Evolutionary conservation across 2,888 invertebrate genomes (phyloP), one percentile per base, ranked within the genome.

Genomic region (Acrobasis consociella): DNA sequence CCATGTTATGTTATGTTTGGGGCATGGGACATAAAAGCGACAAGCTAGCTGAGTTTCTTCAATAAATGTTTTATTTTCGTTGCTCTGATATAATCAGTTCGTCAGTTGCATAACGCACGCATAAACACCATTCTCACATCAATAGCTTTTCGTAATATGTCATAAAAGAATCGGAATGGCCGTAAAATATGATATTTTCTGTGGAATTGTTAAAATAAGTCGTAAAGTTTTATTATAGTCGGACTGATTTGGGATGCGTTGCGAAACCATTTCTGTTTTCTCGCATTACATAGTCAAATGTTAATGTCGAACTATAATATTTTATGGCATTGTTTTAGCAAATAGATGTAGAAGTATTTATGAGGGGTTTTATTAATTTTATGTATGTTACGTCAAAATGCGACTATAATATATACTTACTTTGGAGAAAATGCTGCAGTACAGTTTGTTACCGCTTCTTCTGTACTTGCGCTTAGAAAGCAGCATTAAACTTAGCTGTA

Each of bases 121-220:
- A 52, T 62, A 49, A 31, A 61, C 50, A 60, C 62, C 16, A 49
- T 62, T 62, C 49, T 62, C 53, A 55, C 55, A 53, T 61, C 53
- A 56, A 62, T 56, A 49, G 46, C 55, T 62, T n/a, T 38, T 37
- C 62, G 62, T 56, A 31, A 62, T 62, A 49, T 49, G 37, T 58
- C 60, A 17, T 64, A 64, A 63, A 64, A 64, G 46, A 64, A 56
- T 60, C 51, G 60, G 49, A 56, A 64, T 58, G 60, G 51, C 31
- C 60, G 17, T 64, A 64, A 62, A 64, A 63, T 31, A 64, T 64
- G 60, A 58, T 42, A 64, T 64, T 49, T 60, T 60, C 56, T 50
- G 49, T 56, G 16, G 59, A 63, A 61, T 61, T 60, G 58, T 61
- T 64, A 60, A 61, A 56, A 51, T 60, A 42, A n/a, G 22, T 61